Conservation (phyloP, 2,113 vertebrate genomes). For the Apodemus speciosus region DNA sequence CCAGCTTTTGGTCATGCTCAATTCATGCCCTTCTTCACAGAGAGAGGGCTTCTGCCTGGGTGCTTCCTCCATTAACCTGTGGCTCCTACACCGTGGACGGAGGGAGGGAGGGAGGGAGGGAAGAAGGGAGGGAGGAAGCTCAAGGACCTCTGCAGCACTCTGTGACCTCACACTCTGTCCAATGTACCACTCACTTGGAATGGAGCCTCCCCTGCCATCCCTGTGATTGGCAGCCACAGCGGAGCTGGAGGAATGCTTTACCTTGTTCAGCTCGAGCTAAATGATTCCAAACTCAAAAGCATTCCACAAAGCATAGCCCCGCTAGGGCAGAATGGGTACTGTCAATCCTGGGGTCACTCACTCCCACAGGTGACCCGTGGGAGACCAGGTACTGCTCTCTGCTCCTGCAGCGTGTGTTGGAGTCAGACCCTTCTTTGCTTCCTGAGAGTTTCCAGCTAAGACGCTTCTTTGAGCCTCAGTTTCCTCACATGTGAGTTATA, state of each 20-base stretch:
- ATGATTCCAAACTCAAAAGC: neutral
- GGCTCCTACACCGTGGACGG: neutral
- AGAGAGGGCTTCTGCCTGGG: neutral
- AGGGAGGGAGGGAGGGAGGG: neutral
- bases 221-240: neutral
- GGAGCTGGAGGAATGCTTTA: neutral
- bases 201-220: neutral
- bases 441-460: neutral
- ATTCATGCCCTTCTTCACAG: neutral
- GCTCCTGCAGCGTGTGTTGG: rapidly evolving
- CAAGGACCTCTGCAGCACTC: neutral
- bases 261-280: neutral
- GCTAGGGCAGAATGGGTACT: neutral
- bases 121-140: neutral
- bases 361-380: rapidly evolving
- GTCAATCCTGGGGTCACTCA: neutral
- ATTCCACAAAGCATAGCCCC: neutral
- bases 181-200: rapidly evolving
- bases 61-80: neutral
- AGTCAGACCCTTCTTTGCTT: too few relatives aligned
- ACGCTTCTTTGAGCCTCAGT: neutral
- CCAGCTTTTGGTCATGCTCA: neutral
- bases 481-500: rapidly evolving
- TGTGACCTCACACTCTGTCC: neutral
- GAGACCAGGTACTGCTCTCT: neutral